phyloP scores from a whole-genome alignment of 2,113 vertebrate genomes.

The Bubo blakistoni region DNA sequence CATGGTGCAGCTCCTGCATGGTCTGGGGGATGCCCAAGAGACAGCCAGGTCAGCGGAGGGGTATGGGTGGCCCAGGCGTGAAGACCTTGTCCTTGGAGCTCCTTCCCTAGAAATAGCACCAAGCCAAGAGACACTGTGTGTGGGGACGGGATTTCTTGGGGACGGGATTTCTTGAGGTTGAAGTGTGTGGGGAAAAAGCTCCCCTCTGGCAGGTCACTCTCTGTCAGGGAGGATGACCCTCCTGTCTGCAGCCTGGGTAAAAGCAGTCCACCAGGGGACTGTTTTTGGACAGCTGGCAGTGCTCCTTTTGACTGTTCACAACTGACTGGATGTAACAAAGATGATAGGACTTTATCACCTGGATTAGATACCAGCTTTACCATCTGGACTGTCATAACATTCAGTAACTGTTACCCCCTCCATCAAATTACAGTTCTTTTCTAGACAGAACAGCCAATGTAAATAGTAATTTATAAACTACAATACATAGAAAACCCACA shows the following conservation, averaged over 20 bases:
- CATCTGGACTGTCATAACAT: neutral
- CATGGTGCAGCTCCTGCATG: neutral
- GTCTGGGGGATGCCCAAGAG: neutral
- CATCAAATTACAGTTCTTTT: neutral
- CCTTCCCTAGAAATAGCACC: neutral
- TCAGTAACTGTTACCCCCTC: neutral
- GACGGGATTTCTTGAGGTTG: neutral
- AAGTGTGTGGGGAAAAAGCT: neutral
- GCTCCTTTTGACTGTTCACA: neutral
- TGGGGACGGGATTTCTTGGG: neutral
- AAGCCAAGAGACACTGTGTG: neutral
- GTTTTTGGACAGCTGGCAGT: neutral
- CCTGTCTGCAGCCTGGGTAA: neutral
- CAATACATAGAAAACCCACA: neutral
- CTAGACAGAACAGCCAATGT: neutral
- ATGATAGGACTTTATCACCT: neutral
- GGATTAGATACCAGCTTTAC: neutral
- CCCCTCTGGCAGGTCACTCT: neutral
- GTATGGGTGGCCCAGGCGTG: neutral
- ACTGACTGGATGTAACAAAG: neutral
- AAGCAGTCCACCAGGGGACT: neutral
- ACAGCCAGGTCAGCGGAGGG: rapidly evolving
- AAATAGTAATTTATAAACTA: neutral
- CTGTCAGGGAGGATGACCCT: neutral
- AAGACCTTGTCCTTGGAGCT: neutral